Conservation (phyloP, 2,888 invertebrate genomes). For the Dione juno region DNA sequence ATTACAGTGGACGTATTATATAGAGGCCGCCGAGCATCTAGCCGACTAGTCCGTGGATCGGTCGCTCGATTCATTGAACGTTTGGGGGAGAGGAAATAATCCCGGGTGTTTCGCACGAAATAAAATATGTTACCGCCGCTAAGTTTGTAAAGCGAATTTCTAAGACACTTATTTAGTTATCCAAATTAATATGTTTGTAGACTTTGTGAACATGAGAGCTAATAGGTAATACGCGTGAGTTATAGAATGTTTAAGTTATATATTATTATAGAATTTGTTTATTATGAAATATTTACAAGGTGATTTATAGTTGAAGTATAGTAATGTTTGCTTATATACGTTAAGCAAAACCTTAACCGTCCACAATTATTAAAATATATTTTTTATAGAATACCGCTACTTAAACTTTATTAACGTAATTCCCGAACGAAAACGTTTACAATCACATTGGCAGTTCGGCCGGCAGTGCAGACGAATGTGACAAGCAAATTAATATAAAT, state of each 20-base stretch:
- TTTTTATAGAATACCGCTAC: neutral
- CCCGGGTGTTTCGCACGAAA: slow-evolving; percentile 68
- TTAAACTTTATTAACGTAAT: slow-evolving; percentile 5
- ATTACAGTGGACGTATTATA: slow-evolving; percentile 54
- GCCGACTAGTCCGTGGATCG: slow-evolving; percentile 55
- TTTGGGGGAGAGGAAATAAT: slow-evolving; percentile 62
- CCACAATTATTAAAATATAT: neutral
- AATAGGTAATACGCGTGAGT: neutral
- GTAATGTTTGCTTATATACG: neutral
- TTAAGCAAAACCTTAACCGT: neutral
- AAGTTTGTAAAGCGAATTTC: slow-evolving; percentile 63
- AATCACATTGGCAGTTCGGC: neutral
- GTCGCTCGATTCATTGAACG: slow-evolving; percentile 56
- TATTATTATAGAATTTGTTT: neutral
- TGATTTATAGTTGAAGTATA: too few species aligned
- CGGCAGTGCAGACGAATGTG: slow-evolving; percentile 3
- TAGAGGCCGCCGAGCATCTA: slow-evolving; percentile 55
- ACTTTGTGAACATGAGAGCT: neutral
- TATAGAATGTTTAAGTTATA: neutral
- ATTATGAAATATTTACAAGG: too few species aligned
- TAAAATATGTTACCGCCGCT: slow-evolving; percentile 69
- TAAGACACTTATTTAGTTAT: slow-evolving; percentile 48
- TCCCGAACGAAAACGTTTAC: neutral
- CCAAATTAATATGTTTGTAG: slow-evolving; percentile 30
- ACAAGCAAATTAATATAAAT: slow-evolving; percentile 34